A percentile compares a stretch with the other conserved stretches of the same genome.
Conservation (phyloP, 2,888 invertebrate genomes). For the Drosophila mimica region DNA sequence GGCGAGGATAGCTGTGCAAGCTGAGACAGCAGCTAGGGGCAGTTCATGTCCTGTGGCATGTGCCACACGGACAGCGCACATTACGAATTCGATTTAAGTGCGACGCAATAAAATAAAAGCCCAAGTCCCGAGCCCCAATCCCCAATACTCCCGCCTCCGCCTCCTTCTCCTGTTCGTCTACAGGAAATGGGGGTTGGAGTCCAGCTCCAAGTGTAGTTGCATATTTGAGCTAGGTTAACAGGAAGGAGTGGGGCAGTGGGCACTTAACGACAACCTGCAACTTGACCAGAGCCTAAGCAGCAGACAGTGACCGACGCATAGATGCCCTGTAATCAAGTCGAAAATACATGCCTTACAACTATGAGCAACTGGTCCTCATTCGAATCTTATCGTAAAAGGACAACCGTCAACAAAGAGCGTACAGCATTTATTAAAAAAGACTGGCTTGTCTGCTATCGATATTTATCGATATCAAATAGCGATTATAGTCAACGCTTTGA, state of each 20-base stretch:
- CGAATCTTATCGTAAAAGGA: not conserved
- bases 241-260: not conserved
- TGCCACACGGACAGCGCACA: constrained; percentile 55
- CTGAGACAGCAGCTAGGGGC: constrained; percentile 23
- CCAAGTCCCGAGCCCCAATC: not conserved
- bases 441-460: not conserved
- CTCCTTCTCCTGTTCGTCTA: not conserved
- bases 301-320: not conserved
- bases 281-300: constrained; percentile 9
- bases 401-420: not conserved
- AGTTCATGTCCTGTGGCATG: constrained; percentile 34
- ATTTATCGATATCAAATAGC: not conserved
- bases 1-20: constrained; percentile 6
- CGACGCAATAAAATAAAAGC: constrained; percentile 77
- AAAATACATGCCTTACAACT: not conserved
- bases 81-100: constrained; percentile 77
- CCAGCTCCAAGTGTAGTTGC: constrained; percentile 27
- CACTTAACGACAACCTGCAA: constrained; percentile 44
- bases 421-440: not conserved
- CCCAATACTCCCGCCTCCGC: not conserved
- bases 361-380: not conserved
- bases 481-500: not conserved
- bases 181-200: not conserved
- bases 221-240: constrained; percentile 11
- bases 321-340: not conserved